Percentiles rank a stretch among this genome's conserved stretches.
These are phyloP conservation scores for Hormaphis cornu DNA, from an alignment of 1,140 invertebrate species.

Conservation along the genomic window DNA sequence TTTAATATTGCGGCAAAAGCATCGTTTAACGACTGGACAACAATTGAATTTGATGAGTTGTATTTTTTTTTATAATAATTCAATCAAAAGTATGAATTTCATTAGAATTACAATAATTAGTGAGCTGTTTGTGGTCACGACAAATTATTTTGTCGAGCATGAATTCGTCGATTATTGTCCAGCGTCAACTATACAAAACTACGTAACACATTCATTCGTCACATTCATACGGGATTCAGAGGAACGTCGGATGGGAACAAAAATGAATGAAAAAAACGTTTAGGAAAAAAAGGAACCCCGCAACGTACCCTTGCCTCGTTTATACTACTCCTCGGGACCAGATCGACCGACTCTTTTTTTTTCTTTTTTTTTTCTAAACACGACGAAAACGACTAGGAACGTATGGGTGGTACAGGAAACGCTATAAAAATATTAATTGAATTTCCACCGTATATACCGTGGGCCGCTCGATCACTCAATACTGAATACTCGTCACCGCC, in stretches of 20 bases:
- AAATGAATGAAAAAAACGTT: not conserved
- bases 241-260: not conserved
- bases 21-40: not conserved
- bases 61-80: not conserved
- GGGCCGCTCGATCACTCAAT: constrained; percentile 49
- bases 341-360: not conserved
- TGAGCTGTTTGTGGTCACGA: no score
- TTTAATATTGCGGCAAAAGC: not conserved
- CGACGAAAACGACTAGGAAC: no score
- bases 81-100: not conserved
- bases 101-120: no score
- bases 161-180: not conserved
- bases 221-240: constrained; percentile 15
- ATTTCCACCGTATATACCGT: constrained; percentile 52
- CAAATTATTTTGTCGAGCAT: not conserved
- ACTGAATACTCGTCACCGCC: constrained; percentile 55
- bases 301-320: constrained; percentile 20
- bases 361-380: no score
- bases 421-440: not conserved
- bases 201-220: constrained; percentile 7
- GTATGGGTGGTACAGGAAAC: no score
- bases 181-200: not conserved
- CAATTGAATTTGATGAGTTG: not conserved
- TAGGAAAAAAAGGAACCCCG: constrained; percentile 20
- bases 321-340: no score